phyloP scores from a whole-genome alignment of 2,797 vertebrate species.

The Notolepis coatsorum region DNA sequence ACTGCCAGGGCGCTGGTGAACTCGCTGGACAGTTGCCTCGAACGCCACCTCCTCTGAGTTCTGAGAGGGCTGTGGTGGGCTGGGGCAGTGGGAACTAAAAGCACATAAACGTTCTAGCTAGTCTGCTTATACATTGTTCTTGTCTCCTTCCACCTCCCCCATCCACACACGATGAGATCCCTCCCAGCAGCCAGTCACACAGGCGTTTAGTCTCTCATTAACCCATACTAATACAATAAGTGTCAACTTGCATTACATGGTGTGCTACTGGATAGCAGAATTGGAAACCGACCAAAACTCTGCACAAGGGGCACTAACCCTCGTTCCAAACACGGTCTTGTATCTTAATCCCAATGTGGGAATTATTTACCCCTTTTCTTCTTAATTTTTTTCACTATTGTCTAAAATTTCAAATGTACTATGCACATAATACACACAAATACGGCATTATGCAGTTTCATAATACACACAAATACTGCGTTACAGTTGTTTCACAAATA shows the following conservation, averaged over 20 bases:
- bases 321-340: slow-evolving; percentile 60
- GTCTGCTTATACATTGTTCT: slow-evolving; percentile 59
- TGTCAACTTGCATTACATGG: slow-evolving; percentile 81
- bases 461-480: not conserved
- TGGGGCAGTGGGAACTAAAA: not conserved
- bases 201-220: slow-evolving; percentile 86
- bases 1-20: no score
- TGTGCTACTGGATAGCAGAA: slow-evolving; percentile 73
- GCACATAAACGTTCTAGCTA: slow-evolving; percentile 37
- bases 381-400: slow-evolving; percentile 29
- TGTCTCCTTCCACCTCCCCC: slow-evolving; percentile 58
- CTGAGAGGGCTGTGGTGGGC: slow-evolving; percentile 20
- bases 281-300: slow-evolving; percentile 78
- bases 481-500: not conserved
- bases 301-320: slow-evolving; percentile 65
- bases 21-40: no score
- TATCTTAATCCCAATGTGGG: slow-evolving; percentile 72
- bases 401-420: slow-evolving; percentile 28
- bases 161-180: slow-evolving; percentile 78
- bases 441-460: not conserved
- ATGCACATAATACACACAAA: not conserved
- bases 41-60: slow-evolving; percentile 61
- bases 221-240: slow-evolving; percentile 82
- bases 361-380: slow-evolving; percentile 65
- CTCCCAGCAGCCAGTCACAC: slow-evolving; percentile 76